Evolutionary conservation across 1,140 invertebrate genomes (phyloP).

Genomic region (Plutomurus gul): DNA sequence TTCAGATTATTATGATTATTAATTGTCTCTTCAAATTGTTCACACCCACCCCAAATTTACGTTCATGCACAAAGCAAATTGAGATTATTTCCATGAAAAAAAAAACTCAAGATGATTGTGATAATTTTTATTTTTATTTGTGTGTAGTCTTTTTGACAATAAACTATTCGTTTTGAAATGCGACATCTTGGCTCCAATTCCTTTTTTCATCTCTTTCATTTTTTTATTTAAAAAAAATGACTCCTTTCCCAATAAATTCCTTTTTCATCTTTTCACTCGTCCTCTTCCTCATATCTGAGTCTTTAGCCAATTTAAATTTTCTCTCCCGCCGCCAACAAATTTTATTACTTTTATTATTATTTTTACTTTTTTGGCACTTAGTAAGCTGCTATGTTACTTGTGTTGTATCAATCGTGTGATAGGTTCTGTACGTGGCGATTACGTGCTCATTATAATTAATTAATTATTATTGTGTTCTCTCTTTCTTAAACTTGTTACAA

Average conservation of each 20-base stretch:
- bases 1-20: no score
- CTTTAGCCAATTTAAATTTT: not conserved
- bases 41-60: no score
- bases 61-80: conserved; percentile 24
- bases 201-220: no score
- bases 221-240: not conserved
- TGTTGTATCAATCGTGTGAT: not conserved
- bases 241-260: no score
- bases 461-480: not conserved
- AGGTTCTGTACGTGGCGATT: no score
- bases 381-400: conserved; percentile 12
- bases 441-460: not conserved
- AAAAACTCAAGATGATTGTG: conserved; percentile 29
- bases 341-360: not conserved
- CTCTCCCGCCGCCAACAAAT: not conserved
- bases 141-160: conserved; percentile 29
- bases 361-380: conserved; percentile 2
- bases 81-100: conserved; percentile 26
- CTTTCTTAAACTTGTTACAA: not conserved
- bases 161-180: conserved; percentile 25
- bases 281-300: no score
- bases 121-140: conserved; percentile 28
- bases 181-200: no score
- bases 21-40: no score
- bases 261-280: no score